phyloP scores from a whole-genome alignment of 2,888 invertebrate genomes.

The Clunio marinus region DNA sequence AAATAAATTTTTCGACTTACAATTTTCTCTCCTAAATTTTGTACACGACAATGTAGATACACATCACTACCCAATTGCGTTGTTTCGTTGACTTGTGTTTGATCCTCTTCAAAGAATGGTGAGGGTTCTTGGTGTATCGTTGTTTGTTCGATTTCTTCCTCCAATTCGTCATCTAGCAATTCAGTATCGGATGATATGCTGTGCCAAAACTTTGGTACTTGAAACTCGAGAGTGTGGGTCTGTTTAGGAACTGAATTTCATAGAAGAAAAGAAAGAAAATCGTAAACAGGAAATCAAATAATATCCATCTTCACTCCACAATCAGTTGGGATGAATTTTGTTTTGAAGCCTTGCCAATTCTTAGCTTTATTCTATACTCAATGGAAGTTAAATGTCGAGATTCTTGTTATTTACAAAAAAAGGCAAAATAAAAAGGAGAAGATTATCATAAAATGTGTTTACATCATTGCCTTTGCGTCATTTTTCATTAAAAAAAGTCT shows the following conservation, averaged over 20 bases:
- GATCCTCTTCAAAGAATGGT: conserved; percentile 67
- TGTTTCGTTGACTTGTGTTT: conserved; percentile 61
- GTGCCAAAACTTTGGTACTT: conserved; percentile 30
- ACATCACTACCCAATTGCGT: conserved; percentile 63
- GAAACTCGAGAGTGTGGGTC: neutral
- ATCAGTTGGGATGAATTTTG: neutral
- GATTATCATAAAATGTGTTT: neutral
- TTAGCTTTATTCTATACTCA: neutral
- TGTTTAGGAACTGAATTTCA: conserved; percentile 4
- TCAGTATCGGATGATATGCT: conserved; percentile 15
- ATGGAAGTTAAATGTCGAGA: neutral
- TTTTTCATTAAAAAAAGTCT: too few relatives aligned
- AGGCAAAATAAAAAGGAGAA: neutral
- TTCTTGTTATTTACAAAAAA: neutral
- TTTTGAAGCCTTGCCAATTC: neutral
- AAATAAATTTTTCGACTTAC: conserved; percentile 48
- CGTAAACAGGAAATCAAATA: neutral
- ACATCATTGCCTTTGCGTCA: too few relatives aligned
- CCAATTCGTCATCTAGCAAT: conserved; percentile 39
- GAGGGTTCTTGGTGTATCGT: conserved; percentile 64
- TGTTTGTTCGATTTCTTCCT: conserved; percentile 49
- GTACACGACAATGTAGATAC: conserved; percentile 63
- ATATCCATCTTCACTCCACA: neutral
- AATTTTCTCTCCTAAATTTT: conserved; percentile 65
- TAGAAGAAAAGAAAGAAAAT: neutral